Base-by-base conservation (phyloP, 2,888 invertebrate genomes). In the Crossocerus cetratus region DNA sequence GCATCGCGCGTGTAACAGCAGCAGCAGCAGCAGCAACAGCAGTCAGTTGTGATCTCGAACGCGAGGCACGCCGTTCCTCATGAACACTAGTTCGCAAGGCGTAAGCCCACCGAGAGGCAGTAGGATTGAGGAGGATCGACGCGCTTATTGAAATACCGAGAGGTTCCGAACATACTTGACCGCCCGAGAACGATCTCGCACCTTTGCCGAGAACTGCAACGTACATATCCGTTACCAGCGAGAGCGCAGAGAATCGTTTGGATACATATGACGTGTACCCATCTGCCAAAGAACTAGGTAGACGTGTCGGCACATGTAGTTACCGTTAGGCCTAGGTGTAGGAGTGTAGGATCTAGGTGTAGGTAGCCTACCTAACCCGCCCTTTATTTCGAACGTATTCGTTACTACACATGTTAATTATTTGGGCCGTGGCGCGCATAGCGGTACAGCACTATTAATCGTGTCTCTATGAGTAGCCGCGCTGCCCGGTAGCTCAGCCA, bases 401-500 rank as follows among this genome's bases (percentile, higher is more conserved):
- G 72, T 82, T 75, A 69, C 65, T 72, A 76, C 60, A 74, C 65
- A 72, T 72, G 69, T 69, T 77, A 72, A 76, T 70, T 81, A 58
- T 66, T 76, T 69, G 82, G 86, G 84, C 85, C 85, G 86, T 86
- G 88, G 86, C 83, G 84, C 86, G 83, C 86, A 89, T 87, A 89
- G 87, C 77, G 85, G 85, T 88, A 89, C 83, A 87, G 86, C 88
- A 89, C 87, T 87, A 80, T 80, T 82, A 82, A 85, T 87, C 86
- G 88, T 88, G 88, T 89, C 85, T 86, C 87, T 88, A 89, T 87
- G 86, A 82, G 86, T 84, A 81, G 81, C 82, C 84, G 84, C 86
- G 85, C 65, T 77, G 84, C 82, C 85, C 82, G 75, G 83, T 87
- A 88, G 87, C 83, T 83, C 73, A 87, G 82, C 81, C 81, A 83